These are phyloP conservation scores for Pentalonia nigronervosa DNA, from an alignment of 1,140 invertebrate species.

Conservation along the genomic window DNA sequence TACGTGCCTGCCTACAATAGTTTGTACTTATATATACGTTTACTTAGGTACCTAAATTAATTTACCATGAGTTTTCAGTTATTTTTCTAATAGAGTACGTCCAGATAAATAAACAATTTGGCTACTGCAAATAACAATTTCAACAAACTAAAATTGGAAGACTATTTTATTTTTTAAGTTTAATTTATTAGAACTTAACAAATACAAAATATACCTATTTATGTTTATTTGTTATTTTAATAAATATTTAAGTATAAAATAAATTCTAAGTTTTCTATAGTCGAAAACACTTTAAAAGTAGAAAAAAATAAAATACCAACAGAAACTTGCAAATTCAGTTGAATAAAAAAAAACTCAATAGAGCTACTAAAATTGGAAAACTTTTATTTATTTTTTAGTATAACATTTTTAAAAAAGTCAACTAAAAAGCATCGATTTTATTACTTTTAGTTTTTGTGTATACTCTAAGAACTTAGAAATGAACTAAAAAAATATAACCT, in stretches of 20 bases:
- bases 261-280: not conserved
- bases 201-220: not conserved
- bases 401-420: conserved; percentile 21
- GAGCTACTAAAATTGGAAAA: conserved; percentile 30
- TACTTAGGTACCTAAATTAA: not conserved
- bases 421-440: conserved; percentile 23
- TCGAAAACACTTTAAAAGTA: not conserved
- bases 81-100: not conserved
- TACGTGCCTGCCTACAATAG: too few species aligned
- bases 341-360: conserved; percentile 3
- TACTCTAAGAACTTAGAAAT: conserved; percentile 11
- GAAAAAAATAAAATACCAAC: not conserved
- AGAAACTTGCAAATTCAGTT: not conserved
- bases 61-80: not conserved
- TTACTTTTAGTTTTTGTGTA: conserved; percentile 7
- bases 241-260: conserved; percentile 10
- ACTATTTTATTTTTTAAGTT: not conserved
- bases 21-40: not conserved
- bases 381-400: conserved; percentile 33
- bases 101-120: not conserved
- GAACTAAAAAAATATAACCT: conserved; percentile 4
- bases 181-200: not conserved
- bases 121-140: not conserved
- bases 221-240: not conserved
- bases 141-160: not conserved